Evolutionary conservation across 2,797 vertebrate species (phyloP).

Genomic region (Poecilia wingei): DNA sequence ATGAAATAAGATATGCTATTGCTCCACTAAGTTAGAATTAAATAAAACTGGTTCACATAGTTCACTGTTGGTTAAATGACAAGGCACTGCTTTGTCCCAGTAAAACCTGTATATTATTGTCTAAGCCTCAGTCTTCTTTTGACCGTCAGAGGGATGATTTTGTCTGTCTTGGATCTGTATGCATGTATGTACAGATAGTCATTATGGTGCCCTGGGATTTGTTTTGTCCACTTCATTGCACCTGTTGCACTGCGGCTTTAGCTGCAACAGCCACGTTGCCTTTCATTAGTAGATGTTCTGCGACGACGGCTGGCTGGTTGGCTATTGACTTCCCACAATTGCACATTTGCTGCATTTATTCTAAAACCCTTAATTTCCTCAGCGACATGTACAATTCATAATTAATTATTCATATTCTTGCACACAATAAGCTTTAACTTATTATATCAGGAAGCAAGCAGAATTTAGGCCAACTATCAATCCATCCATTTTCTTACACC

Average conservation of each 20-base stretch:
- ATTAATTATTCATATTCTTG: background rate
- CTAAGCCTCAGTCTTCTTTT: constrained; percentile 58
- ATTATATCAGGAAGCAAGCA: background rate
- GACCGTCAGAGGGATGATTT: constrained; percentile 56
- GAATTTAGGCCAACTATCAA: background rate
- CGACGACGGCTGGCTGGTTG: background rate
- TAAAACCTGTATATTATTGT: constrained; percentile 61
- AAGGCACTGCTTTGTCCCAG: constrained; percentile 47
- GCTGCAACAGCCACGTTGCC: constrained; percentile 14
- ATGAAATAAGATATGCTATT: constrained; percentile 33
- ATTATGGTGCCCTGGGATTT: constrained; percentile 43
- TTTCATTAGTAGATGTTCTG: constrained; percentile 20
- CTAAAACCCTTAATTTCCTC: background rate
- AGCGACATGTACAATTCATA: background rate
- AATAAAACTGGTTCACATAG: constrained; percentile 48
- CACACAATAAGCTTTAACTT: background rate
- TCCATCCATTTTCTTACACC: too few relatives aligned
- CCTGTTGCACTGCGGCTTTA: constrained; percentile 39
- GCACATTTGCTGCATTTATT: background rate
- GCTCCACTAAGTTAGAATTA: constrained; percentile 14
- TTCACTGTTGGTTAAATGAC: constrained; percentile 44
- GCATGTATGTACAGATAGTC: constrained; percentile 7
- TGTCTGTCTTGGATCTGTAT: constrained; percentile 20
- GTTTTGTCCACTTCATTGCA: constrained; percentile 32
- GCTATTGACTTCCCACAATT: background rate